Percentiles rank a stretch among this genome's conserved stretches.
These are phyloP conservation scores for Limnodromus scolopaceus DNA, from an alignment of 2,797 vertebrate species.

Conservation along the genomic window DNA sequence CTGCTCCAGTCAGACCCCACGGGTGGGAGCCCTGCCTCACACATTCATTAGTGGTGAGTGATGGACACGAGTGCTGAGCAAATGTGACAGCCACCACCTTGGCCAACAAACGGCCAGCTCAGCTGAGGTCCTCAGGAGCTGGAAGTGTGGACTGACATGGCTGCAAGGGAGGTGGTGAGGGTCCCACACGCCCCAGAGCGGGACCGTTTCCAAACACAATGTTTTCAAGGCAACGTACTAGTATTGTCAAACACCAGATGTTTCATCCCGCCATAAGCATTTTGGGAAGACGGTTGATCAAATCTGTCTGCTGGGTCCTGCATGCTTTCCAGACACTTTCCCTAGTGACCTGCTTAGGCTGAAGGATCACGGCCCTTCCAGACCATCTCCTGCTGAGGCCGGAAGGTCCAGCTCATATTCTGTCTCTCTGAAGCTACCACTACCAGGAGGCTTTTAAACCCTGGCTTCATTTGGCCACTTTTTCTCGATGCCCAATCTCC, in stretches of 20 bases:
- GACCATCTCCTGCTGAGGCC: neutral
- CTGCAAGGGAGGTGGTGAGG: neutral
- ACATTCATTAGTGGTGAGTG: rapidly evolving
- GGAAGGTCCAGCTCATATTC: neutral
- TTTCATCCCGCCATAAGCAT: neutral
- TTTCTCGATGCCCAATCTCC: neutral
- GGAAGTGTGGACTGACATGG: rapidly evolving
- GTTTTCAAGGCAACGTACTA: neutral
- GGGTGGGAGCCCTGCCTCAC: neutral
- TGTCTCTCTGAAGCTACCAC: neutral
- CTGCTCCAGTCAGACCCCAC: neutral
- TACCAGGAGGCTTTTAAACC: neutral
- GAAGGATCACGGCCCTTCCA: neutral
- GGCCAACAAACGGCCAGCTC: neutral
- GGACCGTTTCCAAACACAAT: rapidly evolving
- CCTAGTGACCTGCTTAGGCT: neutral
- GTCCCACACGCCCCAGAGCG: rapidly evolving
- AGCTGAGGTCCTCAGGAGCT: neutral
- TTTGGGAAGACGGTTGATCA: neutral
- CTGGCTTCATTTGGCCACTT: neutral
- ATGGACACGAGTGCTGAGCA: neutral
- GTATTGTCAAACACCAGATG: neutral
- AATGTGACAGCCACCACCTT: neutral
- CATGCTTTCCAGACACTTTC: neutral
- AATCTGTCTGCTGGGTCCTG: neutral